These are phyloP conservation scores for Paramuricea clavata DNA, from an alignment of 92 coral and sea anemone genomes.

Conservation along the genomic window DNA sequence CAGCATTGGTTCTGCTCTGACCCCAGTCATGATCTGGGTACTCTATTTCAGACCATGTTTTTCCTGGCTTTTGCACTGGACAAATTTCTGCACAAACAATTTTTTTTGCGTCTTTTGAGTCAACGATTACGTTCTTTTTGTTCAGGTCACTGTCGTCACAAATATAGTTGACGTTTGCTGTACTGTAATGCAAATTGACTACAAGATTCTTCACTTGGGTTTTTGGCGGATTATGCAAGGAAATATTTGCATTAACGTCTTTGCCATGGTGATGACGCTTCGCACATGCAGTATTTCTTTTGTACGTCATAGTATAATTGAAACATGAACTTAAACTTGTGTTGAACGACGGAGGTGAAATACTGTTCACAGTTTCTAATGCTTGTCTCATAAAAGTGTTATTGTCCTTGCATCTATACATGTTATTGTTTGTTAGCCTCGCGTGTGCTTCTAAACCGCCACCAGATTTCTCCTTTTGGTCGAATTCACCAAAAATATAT, in stretches of 20 bases:
- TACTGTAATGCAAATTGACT: conserved; percentile 50
- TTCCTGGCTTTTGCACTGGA: conserved; percentile 45
- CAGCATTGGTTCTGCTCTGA: conserved; percentile 42
- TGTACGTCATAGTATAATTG: conserved; percentile 53
- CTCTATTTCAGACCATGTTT: conserved; percentile 15
- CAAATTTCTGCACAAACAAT: no score
- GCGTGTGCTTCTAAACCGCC: conserved; percentile 65
- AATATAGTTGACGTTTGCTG: conserved; percentile 40
- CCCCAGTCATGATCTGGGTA: conserved; percentile 42
- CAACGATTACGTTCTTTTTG: conserved; percentile 10
- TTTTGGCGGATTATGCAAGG: conserved; percentile 44
- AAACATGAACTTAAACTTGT: conserved; percentile 38
- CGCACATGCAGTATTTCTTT: conserved; percentile 18
- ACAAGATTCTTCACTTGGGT: conserved; percentile 45
- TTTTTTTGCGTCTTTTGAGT: conserved; percentile 46
- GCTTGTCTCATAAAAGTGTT: conserved; percentile 48
- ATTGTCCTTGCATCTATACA: conserved; percentile 53
- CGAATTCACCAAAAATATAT: conserved; percentile 61
- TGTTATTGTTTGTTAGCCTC: not conserved
- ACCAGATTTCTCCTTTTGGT: conserved; percentile 63
- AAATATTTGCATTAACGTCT: conserved; percentile 38
- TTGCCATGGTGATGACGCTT: conserved; percentile 43
- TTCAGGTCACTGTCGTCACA: conserved; percentile 11
- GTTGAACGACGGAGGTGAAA: conserved; percentile 42
- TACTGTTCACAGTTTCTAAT: conserved; percentile 27